Evolutionary conservation across 2,113 vertebrate species (phyloP), one percentile per base, ranked within the genome.

Genomic region (Centropus unirufus): DNA sequence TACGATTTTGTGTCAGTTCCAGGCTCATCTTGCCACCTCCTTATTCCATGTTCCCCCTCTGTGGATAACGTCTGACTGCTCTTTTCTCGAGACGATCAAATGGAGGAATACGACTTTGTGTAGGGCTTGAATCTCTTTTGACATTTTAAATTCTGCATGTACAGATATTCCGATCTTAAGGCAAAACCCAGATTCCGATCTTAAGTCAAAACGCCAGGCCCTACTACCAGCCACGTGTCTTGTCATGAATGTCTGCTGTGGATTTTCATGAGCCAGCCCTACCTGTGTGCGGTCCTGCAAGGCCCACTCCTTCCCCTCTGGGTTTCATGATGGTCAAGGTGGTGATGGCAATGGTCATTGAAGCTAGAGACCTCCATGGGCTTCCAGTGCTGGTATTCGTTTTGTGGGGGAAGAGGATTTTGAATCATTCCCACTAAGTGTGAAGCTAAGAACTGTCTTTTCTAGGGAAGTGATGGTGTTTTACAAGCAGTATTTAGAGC

Each of bases 71-170:
- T 80, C 29, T 67, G 59, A 39, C 59, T 51, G 58, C 12, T 42
- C 19, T 69, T 83, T 62, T 51, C 69, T 61, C 32, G 73, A 18
- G 54, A 62, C 23, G 40, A 24, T 70, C 29, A 40, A 22, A 57
- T 1, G 7, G 10, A 21, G 39, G 27, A 9, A 19, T 76, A n/a
- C 5, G 62, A 58, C 40, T 23, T 66, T 0, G 1, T 1, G 2
- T 15, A 29, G 40, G 21, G 11, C 32, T 6, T 23, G 34, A 51
- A 49, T 10, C 23, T 76, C 30, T 80, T 73, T 21, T 54, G 70
- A 44, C 21, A 8, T 77, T 46, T 73, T 18, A 13, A 36, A 18
- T 42, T 63, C n/a, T 0, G 2, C 36, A 36, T 36, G 36, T 36
- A 36, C 36, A 58, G 57, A 47, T 58, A n/a, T 58, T 88, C 12